Base-by-base conservation (phyloP, 92 coral and sea anemone species). In the Virgularia gustaviana region DNA sequence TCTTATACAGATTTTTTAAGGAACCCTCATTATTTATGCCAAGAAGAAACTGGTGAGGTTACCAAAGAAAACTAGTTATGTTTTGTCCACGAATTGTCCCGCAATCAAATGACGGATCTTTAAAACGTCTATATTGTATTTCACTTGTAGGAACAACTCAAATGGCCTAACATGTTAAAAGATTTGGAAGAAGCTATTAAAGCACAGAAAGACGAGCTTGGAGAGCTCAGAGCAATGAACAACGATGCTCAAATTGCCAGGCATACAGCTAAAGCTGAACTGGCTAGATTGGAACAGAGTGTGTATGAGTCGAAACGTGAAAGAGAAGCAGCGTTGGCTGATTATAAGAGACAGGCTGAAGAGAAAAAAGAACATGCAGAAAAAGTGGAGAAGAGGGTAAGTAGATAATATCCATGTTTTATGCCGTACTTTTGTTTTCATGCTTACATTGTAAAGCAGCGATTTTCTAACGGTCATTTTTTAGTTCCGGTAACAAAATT, bases 361-460 rank as follows among this genome's bases (percentile, higher is more conserved):
- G 98, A 92, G 72, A 92, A 92, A 72, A 92, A 92, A 65, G 98
- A 92, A 74, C 98, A 92, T 61, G 98, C 98, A 18, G 98, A 92
- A 19, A 92, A 92, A 79, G 98, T 92, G 35, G 98, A 92, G 59
- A 92, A 92, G 80, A 83, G 98, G 78, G 97, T 91, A 41, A 79
- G 88, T 36, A 31, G 20, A 47, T 13, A 28, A 22, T 63, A 16
- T 31, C 44, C 24, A 6, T 56, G 23, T 56, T 3, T 56, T 18
- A 10, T 16, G 30, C 63, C 28, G 15, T 28, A 16, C 2, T 8
- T 10, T 9, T 27, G 5, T 6, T 4, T 1, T 42, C 6, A 11
- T n/a, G n/a, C n/a, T n/a, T n/a, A n/a, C n/a, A n/a, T n/a, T n/a
- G n/a, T n/a, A n/a, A n/a, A n/a, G n/a, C 5, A 6, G 10, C 1